phyloP scores from a whole-genome alignment of 2,888 invertebrate genomes.

The Tromatobia lineatoria region DNA sequence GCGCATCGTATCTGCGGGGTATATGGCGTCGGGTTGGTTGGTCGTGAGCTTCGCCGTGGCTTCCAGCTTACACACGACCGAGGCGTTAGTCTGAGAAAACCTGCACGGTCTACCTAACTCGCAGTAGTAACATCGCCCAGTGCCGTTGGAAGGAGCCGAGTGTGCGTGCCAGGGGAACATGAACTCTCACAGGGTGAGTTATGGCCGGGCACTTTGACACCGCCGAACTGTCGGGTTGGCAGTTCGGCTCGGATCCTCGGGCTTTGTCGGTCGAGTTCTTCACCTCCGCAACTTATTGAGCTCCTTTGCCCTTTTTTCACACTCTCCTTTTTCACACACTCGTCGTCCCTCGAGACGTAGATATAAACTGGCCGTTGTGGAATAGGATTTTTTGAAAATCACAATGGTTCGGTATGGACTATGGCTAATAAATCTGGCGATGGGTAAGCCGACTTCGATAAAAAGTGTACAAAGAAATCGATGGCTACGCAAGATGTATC shows the following conservation, averaged over 20 bases:
- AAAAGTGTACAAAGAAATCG: not conserved
- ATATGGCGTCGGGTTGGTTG: slow-evolving; percentile 30
- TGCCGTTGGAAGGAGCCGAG: slow-evolving; percentile 40
- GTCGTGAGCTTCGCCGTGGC: slow-evolving; percentile 46
- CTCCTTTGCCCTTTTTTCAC: slow-evolving; percentile 1
- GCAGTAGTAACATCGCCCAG: slow-evolving; percentile 34
- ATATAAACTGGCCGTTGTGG: not conserved
- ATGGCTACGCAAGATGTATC: too few relatives aligned
- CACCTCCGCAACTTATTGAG: slow-evolving; percentile 39
- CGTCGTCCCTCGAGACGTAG: slow-evolving; percentile 25
- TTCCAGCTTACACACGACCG: slow-evolving; percentile 24
- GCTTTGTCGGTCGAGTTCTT: slow-evolving; percentile 46
- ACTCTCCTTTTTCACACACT: slow-evolving; percentile 7
- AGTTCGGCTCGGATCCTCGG: slow-evolving; percentile 57
- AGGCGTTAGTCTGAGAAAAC: slow-evolving; percentile 33
- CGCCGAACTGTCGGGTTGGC: slow-evolving; percentile 71
- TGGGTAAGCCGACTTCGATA: slow-evolving; percentile 48
- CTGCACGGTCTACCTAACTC: slow-evolving; percentile 35
- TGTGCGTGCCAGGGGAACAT: slow-evolving; percentile 80
- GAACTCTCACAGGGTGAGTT: slow-evolving; percentile 80
- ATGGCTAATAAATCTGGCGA: slow-evolving; percentile 60
- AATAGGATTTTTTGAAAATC: slow-evolving; percentile 36
- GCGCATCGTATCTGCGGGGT: slow-evolving; percentile 53
- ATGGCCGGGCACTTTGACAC: slow-evolving; percentile 81
- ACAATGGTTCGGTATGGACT: slow-evolving; percentile 48